Evolutionary conservation across 2,888 invertebrate species (phyloP).

Genomic region (Electrophaes corylata): DNA sequence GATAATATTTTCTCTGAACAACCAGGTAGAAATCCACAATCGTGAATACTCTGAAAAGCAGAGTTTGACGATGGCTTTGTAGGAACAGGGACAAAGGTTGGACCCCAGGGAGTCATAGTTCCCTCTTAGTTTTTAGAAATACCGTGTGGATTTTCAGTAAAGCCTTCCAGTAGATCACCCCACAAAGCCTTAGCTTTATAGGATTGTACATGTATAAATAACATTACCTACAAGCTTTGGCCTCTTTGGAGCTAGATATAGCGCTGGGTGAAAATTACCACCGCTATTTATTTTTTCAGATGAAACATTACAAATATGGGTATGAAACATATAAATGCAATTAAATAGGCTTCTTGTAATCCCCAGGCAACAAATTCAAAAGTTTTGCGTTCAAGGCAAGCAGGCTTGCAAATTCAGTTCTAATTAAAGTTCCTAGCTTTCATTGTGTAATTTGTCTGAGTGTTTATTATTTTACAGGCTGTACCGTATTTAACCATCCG

Average conservation of each 20-base stretch:
- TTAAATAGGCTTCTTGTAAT: too few species aligned
- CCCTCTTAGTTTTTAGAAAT: background rate
- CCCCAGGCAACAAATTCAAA: too few species aligned
- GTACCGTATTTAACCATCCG: background rate
- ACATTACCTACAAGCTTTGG: too few species aligned
- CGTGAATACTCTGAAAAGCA: too few species aligned
- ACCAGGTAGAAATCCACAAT: too few species aligned
- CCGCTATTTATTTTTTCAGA: too few species aligned
- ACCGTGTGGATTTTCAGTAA: background rate
- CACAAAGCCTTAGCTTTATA: background rate
- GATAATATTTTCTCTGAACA: too few species aligned
- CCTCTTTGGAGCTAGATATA: too few species aligned
- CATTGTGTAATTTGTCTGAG: background rate
- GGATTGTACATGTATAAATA: background rate
- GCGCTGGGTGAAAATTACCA: too few species aligned
- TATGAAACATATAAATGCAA: too few species aligned
- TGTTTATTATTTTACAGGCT: background rate
- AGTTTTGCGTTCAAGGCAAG: background rate
- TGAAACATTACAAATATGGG: too few species aligned
- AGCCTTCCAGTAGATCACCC: background rate
- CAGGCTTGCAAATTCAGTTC: background rate
- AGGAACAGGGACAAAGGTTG: background rate
- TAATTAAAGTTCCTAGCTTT: constrained; percentile 1
- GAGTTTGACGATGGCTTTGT: too few species aligned
- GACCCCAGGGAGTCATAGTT: background rate